A percentile compares a stretch with the other conserved stretches of the same genome.
phyloP scores from a whole-genome alignment of 1,140 invertebrate species.

The Propsilocerus akamusi region DNA sequence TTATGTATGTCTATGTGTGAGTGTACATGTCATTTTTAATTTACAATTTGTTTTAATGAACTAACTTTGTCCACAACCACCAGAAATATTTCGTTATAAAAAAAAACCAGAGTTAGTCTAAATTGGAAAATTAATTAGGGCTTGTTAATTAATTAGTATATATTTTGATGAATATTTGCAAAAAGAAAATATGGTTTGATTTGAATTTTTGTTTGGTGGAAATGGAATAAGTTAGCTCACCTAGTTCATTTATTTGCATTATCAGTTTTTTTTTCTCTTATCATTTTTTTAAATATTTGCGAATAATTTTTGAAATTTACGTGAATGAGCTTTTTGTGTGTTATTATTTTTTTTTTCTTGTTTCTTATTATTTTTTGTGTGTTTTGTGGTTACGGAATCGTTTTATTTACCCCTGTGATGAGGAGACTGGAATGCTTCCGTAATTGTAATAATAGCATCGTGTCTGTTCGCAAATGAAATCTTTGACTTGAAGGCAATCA shows the following conservation, averaged over 20 bases:
- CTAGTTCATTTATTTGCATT: slow-evolving; percentile 3
- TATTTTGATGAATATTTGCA: too few relatives aligned
- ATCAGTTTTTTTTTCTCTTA: neutral
- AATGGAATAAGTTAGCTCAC: slow-evolving; percentile 3
- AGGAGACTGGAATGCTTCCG: slow-evolving; percentile 69
- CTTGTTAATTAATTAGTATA: too few relatives aligned
- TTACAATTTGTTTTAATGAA: too few relatives aligned
- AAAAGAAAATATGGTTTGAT: too few relatives aligned
- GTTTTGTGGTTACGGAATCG: slow-evolving; percentile 10
- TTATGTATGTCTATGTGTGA: too few relatives aligned
- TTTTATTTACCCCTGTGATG: slow-evolving; percentile 64
- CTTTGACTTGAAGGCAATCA: slow-evolving; percentile 64
- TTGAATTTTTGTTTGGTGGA: neutral
- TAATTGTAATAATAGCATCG: slow-evolving; percentile 82
- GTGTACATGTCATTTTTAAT: too few relatives aligned
- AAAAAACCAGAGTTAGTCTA: too few relatives aligned
- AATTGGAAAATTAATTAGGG: too few relatives aligned
- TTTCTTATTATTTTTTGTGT: neutral
- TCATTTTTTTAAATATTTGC: neutral
- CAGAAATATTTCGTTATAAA: neutral
- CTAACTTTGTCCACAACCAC: slow-evolving; percentile 3
- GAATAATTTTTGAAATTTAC: neutral
- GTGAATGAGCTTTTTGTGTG: neutral
- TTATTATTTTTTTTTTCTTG: neutral
- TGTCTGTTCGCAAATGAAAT: slow-evolving; percentile 77